Evolutionary conservation across 2,113 vertebrate genomes (phyloP).

Genomic region (Anolis sagrei): DNA sequence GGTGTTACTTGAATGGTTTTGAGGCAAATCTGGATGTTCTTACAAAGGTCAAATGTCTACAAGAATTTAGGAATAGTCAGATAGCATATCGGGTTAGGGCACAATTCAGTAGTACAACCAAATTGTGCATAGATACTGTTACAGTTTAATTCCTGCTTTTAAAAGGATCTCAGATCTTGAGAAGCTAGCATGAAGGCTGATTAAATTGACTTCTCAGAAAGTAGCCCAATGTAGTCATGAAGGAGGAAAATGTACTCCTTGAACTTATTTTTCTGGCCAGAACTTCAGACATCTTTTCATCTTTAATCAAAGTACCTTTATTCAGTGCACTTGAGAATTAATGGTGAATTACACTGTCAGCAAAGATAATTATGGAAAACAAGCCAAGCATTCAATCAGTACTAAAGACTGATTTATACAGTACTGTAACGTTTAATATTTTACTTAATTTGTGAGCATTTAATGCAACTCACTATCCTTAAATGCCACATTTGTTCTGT

Average conservation of each 20-base stretch:
- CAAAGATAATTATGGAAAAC: constrained; percentile 10
- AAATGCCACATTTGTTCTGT: constrained; percentile 23
- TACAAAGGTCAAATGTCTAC: neutral
- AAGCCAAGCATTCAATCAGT: constrained; percentile 1
- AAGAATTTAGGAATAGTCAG: neutral
- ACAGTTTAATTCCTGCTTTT: neutral
- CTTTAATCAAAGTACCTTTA: constrained; percentile 10
- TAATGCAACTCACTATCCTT: constrained; percentile 8
- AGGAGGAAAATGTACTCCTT: neutral
- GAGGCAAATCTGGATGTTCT: neutral
- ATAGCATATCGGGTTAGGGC: neutral
- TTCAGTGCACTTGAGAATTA: constrained; percentile 28
- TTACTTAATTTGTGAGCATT: constrained; percentile 35
- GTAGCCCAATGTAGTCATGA: neutral
- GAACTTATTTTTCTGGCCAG: neutral
- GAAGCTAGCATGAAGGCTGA: neutral
- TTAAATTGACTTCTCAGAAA: neutral
- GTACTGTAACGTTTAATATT: constrained; percentile 5
- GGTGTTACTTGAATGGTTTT: too few species aligned
- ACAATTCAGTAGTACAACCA: neutral
- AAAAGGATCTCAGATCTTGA: neutral
- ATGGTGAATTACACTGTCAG: constrained; percentile 16
- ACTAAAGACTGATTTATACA: constrained; percentile 25
- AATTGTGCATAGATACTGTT: neutral
- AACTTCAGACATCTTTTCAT: constrained; percentile 1